These are phyloP conservation scores for Montipora sp. DNA, from an alignment of 64 coral and sea anemone species.

Conservation along the genomic window DNA sequence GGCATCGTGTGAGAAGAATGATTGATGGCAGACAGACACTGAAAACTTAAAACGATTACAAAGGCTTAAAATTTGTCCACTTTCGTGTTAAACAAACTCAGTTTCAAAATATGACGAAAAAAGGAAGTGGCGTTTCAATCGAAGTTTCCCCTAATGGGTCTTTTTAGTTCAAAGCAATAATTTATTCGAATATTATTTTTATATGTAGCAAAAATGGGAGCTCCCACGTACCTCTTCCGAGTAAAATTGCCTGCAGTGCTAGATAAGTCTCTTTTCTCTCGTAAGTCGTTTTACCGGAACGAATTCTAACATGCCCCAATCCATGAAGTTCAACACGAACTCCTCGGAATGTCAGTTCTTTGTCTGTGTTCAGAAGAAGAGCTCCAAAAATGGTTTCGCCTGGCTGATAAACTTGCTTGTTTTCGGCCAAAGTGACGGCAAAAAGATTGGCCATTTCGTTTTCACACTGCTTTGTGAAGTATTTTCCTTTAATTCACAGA, in stretches of 20 bases:
- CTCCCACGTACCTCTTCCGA: slow-evolving; percentile 22
- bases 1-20: too few species aligned
- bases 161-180: too few species aligned
- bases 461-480: not conserved
- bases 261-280: slow-evolving; percentile 4
- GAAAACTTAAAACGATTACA: too few species aligned
- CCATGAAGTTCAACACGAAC: slow-evolving; percentile 36
- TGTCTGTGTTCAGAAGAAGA: slow-evolving; percentile 29
- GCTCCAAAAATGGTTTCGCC: slow-evolving; percentile 23
- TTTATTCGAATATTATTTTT: too few species aligned
- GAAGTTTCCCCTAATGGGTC: too few species aligned
- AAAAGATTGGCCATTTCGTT: slow-evolving; percentile 12
- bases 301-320: slow-evolving; percentile 20
- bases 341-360: not conserved
- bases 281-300: slow-evolving; percentile 38
- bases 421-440: slow-evolving; percentile 5
- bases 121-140: too few species aligned
- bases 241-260: not conserved
- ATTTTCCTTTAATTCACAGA: not conserved
- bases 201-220: too few species aligned
- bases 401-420: slow-evolving; percentile 29
- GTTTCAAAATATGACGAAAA: too few species aligned
- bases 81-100: too few species aligned
- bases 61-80: too few species aligned
- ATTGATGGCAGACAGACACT: too few species aligned